Conservation (phyloP, 30 jellyfish, hydroid and myxozoan species). For the Mastigias papua region DNA sequence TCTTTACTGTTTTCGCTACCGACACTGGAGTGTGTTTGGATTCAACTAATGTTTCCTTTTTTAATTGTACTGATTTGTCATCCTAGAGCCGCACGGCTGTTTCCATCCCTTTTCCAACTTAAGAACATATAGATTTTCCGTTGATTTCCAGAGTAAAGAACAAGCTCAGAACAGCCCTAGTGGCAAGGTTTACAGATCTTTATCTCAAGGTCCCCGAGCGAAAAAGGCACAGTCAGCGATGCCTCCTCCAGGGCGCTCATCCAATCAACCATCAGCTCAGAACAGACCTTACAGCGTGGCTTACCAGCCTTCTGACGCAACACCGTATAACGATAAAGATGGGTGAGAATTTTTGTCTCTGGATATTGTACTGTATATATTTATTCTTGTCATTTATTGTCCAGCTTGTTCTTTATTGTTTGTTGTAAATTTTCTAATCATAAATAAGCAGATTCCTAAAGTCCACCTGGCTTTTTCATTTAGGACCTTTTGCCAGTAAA, state of each 20-base stretch:
- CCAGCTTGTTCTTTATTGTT: no score
- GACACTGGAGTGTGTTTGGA: no score
- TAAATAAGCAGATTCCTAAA: no score
- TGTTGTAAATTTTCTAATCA: no score
- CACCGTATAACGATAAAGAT: conserved; percentile 54
- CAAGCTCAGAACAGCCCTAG: conserved; percentile 75
- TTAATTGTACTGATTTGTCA: no score
- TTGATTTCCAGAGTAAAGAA: conserved; percentile 48
- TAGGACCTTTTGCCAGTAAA: no score
- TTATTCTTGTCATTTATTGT: neutral
- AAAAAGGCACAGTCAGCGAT: conserved; percentile 53
- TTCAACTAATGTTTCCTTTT: no score
- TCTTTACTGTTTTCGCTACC: no score
- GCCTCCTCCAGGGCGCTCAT: conserved; percentile 52
- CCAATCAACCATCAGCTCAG: conserved; percentile 64
- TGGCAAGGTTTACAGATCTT: conserved; percentile 40
- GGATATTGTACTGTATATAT: neutral
- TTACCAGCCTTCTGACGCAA: conserved; percentile 49
- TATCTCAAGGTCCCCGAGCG: conserved; percentile 90
- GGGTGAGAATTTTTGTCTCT: conserved; percentile 28
- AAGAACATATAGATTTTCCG: neutral
- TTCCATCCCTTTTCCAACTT: no score
- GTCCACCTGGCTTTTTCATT: no score
- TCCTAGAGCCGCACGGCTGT: no score
- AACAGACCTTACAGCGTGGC: conserved; percentile 83